Evolutionary conservation across 2,113 vertebrate genomes (phyloP).

Genomic region (Galemys pyrenaicus): DNA sequence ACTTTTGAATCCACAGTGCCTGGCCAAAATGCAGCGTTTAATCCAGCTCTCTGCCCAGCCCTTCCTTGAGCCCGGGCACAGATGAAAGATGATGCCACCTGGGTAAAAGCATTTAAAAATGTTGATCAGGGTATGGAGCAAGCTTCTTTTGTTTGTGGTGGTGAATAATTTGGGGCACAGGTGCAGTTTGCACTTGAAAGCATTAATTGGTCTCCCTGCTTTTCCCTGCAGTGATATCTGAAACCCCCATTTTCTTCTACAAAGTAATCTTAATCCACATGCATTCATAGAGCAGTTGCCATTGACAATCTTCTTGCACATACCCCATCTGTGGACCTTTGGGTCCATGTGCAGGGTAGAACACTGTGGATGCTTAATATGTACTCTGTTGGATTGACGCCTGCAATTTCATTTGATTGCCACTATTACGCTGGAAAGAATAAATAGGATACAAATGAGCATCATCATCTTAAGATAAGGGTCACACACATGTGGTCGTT

Average conservation of each 20-base stretch:
- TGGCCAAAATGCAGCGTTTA: constrained; percentile 68
- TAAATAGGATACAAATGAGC: background rate
- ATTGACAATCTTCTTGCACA: background rate
- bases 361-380: background rate
- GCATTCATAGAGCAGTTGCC: background rate
- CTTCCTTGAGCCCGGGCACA: constrained; percentile 76
- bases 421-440: background rate
- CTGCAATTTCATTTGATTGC: constrained; percentile 2
- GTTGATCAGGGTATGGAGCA: constrained; percentile 64
- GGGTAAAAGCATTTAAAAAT: constrained; percentile 75
- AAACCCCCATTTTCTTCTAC: constrained; percentile 43
- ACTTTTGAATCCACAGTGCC: constrained; percentile 78
- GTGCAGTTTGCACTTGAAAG: constrained; percentile 70
- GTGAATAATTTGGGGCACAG: constrained; percentile 80
- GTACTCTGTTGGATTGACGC: background rate
- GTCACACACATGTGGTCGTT: background rate
- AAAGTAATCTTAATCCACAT: constrained; percentile 50
- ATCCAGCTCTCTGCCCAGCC: constrained; percentile 78
- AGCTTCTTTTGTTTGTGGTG: constrained; percentile 79
- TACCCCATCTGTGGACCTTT: background rate
- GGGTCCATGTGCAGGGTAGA: background rate
- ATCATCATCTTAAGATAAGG: constrained; percentile 15
- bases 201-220: constrained; percentile 54
- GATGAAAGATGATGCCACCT: constrained; percentile 79
- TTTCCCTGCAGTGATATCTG: constrained; percentile 61